A percentile compares a stretch with the other conserved stretches of the same genome.
Conservation (phyloP, 2,888 invertebrate species). For the Monoplex corrugatus region DNA sequence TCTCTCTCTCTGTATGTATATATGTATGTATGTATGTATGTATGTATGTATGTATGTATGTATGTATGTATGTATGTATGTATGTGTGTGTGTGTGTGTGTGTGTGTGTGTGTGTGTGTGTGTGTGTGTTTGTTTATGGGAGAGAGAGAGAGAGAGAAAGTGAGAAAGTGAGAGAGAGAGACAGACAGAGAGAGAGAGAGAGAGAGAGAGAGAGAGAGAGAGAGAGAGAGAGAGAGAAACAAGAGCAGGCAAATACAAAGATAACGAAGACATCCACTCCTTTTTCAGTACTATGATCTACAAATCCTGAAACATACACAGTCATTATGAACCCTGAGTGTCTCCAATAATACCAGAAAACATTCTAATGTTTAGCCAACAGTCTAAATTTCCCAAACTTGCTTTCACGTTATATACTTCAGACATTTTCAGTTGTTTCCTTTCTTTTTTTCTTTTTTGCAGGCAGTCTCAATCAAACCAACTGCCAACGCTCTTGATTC, state of each 20-base stretch:
- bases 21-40: neutral
- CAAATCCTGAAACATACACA: neutral
- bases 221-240: neutral
- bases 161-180: neutral
- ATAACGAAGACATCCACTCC: neutral
- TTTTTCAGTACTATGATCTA: slow-evolving; percentile 11
- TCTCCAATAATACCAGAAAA: neutral
- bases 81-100: neutral
- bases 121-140: neutral
- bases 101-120: slow-evolving; percentile 3
- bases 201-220: slow-evolving; percentile 1
- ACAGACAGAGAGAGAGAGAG: slow-evolving; percentile 19
- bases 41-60: neutral
- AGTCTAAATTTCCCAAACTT: no score
- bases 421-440: no score
- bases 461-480: no score
- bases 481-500: no score
- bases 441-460: no score
- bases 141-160: slow-evolving; percentile 22
- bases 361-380: neutral
- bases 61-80: neutral
- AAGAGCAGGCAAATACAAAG: neutral
- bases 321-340: neutral
- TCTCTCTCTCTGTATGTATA: no score
- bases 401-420: no score